Conservation (phyloP, 2,113 vertebrate genomes). For the Dryoscopus gambensis region DNA sequence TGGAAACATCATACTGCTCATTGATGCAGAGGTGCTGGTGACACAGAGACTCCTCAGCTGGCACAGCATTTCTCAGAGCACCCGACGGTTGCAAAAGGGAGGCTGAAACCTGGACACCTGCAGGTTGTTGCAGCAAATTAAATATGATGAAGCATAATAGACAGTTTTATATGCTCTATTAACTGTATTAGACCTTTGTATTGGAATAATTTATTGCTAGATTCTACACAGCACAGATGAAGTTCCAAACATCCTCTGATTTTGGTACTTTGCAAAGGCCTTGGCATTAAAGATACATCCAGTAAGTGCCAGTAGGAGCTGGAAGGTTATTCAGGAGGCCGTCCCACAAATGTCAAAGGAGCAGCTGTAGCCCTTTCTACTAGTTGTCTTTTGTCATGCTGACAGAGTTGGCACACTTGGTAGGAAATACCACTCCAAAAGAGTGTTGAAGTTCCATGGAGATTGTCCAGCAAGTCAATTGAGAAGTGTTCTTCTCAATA, state of each 20-base stretch:
- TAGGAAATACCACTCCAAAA: neutral
- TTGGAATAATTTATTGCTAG: neutral
- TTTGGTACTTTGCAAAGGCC: neutral
- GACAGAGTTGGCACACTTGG: neutral
- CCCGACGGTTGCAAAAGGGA: neutral
- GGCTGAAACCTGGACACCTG: neutral
- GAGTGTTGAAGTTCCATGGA: neutral
- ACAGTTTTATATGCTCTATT: neutral
- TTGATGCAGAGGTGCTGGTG: neutral
- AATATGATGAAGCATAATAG: neutral
- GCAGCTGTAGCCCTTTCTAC: neutral
- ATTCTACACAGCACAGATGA: neutral
- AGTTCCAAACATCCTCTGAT: neutral
- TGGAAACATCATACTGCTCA: neutral
- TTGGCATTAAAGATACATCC: neutral
- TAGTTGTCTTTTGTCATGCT: neutral
- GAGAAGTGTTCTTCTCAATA: neutral
- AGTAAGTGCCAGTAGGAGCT: neutral
- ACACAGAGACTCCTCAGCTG: neutral
- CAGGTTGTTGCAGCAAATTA: neutral
- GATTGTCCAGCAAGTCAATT: neutral
- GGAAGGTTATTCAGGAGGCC: neutral
- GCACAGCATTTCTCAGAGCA: neutral
- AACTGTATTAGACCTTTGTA: neutral
- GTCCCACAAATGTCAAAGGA: neutral